Conservation (phyloP, 2,888 invertebrate genomes). For the Hipparchia sbordonii region DNA sequence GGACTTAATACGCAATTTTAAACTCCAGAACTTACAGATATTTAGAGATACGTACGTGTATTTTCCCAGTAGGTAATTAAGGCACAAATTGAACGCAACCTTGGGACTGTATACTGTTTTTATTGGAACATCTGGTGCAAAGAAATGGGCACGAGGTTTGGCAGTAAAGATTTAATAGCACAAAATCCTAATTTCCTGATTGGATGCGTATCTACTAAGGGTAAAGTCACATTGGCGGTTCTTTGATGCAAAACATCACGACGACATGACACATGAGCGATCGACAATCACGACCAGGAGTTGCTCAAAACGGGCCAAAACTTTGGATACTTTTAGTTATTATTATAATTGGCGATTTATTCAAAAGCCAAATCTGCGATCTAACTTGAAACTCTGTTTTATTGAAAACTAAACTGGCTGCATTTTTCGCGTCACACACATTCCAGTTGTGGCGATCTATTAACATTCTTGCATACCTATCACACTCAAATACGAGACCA, state of each 20-base stretch:
- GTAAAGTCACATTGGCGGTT: background rate
- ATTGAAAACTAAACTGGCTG: too few species aligned
- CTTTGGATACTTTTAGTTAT: too few species aligned
- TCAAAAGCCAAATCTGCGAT: too few species aligned
- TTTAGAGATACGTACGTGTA: background rate
- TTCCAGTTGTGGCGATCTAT: too few species aligned
- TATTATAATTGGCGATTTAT: too few species aligned
- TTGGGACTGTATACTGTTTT: slow-evolving; percentile 28
- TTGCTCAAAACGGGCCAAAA: too few species aligned
- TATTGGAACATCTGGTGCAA: slow-evolving; percentile 34
- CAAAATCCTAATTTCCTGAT: slow-evolving; percentile 30
- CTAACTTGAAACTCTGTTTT: too few species aligned
- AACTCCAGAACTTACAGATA: background rate
- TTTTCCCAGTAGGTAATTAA: background rate
- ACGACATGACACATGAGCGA: too few species aligned
- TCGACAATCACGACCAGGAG: too few species aligned
- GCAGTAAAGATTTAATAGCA: slow-evolving; percentile 35
- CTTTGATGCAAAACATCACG: background rate
- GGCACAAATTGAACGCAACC: slow-evolving; percentile 22
- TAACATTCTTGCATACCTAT: too few species aligned
- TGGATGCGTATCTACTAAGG: background rate
- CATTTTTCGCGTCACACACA: too few species aligned
- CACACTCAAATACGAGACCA: too few species aligned
- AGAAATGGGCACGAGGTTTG: slow-evolving; percentile 37
- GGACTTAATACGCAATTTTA: background rate